Evolutionary conservation across 2,888 invertebrate species (phyloP), one percentile per base, ranked within the genome.

Genomic region (Trachelus stipa): DNA sequence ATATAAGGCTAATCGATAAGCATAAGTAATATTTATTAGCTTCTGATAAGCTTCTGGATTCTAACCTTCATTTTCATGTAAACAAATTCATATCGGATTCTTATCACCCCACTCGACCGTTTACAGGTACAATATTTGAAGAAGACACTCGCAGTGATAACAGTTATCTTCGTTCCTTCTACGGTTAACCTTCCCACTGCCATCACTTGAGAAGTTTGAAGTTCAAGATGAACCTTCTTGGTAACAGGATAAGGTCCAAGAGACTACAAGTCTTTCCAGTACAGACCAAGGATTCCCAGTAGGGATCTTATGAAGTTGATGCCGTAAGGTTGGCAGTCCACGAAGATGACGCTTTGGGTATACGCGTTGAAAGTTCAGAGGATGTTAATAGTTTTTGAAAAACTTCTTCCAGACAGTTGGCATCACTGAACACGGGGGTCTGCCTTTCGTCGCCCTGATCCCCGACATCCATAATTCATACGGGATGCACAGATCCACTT

Each of bases 101-200:
- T 56, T 56, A 56, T 56, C 56, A 1, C 2, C 23, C 56, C 15
- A 23, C 9, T 23, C 56, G 56, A 56, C 9, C 75, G 76, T 74
- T 78, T 34, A 76, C 80, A 79, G 81, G 81, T 81, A 79, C 74
- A n/a, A 73, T 73, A 31, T 79, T 73, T 75, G 75, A 73, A 68
- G 75, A 79, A 73, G 73, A 68, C 68, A 75, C 76, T 75, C 75
- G 56, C n/a, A 23, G 71, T 69, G 80, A 80, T 80, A 76, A 77
- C 34, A 73, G 11, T 79, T 79, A 80, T 80, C 80, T n/a, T 75
- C 75, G 71, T 78, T 69, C 73, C 12, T 71, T 69, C 73, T 73
- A 71, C 74, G 15, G 40, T 40, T 6, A 15, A 15, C 23, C 56
- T 56, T 56, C 56, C 56, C 56, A 56, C 56, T 56, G 56, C 2